These are phyloP conservation scores for Blastobasis adustella DNA, from an alignment of 2,888 invertebrate species.

Conservation along the genomic window DNA sequence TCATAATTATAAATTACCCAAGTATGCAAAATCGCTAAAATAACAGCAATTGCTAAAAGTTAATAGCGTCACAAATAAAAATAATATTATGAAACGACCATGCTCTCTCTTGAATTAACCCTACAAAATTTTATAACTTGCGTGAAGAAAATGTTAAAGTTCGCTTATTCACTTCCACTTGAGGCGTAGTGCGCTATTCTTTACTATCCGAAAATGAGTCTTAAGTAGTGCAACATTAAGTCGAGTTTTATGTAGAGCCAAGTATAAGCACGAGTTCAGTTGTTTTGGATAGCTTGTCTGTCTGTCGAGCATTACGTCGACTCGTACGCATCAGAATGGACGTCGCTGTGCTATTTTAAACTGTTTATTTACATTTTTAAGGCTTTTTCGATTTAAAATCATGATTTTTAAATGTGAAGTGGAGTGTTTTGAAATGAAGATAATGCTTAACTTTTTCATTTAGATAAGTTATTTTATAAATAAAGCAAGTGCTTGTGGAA, in stretches of 20 bases:
- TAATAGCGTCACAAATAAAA: conserved; percentile 1
- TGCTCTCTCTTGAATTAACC: neutral
- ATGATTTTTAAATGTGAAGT: neutral
- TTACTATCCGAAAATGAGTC: neutral
- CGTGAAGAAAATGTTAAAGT: conserved; percentile 6
- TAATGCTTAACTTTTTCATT: no score
- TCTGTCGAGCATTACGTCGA: conserved; percentile 1
- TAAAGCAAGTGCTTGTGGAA: no score
- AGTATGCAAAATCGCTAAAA: no score
- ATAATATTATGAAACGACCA: neutral
- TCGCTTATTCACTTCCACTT: conserved; percentile 8
- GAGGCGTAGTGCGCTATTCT: neutral
- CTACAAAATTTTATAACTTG: conserved; percentile 3
- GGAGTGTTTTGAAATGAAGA: no score
- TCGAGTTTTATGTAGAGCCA: neutral
- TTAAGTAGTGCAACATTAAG: neutral
- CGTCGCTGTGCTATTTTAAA: conserved; percentile 3
- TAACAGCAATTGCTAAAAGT: neutral
- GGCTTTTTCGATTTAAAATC: neutral
- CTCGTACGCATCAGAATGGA: neutral
- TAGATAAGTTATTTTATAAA: no score
- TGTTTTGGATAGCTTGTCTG: neutral
- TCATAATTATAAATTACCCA: no score
- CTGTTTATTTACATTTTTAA: neutral
- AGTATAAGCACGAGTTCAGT: neutral